Conservation (phyloP, 2,113 vertebrate species). For the Gymnorhina tibicen region DNA sequence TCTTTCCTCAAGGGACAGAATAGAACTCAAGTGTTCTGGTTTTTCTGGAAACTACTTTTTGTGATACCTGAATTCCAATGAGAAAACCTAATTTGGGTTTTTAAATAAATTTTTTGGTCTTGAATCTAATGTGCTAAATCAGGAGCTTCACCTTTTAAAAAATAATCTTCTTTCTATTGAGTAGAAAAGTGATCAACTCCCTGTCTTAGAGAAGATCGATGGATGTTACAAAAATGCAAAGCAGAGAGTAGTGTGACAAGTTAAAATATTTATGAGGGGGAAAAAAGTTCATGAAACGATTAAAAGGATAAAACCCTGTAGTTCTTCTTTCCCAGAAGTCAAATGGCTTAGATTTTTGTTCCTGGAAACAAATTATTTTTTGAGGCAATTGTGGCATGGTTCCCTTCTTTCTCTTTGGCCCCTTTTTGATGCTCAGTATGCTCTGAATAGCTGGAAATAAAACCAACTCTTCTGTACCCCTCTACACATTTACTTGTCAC, state of each 20-base stretch:
- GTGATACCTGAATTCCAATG: background rate
- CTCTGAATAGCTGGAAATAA: background rate
- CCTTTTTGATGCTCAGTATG: background rate
- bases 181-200: background rate
- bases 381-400: background rate
- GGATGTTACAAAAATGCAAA: background rate
- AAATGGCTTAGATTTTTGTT: background rate
- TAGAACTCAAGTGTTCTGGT: background rate
- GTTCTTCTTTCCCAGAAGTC: background rate
- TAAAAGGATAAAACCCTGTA: fast-evolving
- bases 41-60: background rate
- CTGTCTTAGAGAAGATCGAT: background rate
- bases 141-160: background rate
- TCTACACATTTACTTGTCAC: background rate
- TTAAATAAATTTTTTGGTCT: background rate
- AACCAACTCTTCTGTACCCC: background rate
- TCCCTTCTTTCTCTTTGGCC: background rate
- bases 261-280: background rate
- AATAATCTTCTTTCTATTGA: background rate
- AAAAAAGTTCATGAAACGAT: background rate
- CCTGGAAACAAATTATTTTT: background rate
- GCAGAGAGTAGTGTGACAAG: background rate
- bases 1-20: background rate
- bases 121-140: background rate
- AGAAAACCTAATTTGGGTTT: background rate